phyloP scores from a whole-genome alignment of 2,797 vertebrate genomes.

The Neosalanx taihuensis region DNA sequence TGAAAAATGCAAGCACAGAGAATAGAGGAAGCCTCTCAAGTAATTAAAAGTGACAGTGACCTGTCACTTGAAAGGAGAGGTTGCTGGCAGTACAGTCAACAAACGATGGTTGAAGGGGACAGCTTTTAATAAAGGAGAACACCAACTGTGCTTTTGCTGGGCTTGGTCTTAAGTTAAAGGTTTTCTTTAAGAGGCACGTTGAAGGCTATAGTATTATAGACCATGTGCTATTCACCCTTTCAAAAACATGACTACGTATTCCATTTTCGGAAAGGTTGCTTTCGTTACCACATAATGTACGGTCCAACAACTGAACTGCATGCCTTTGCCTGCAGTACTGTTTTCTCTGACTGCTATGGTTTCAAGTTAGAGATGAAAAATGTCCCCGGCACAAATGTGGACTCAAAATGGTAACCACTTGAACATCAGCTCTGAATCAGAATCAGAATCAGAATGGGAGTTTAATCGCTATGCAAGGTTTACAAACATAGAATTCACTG shows the following conservation, averaged over 20 bases:
- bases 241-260: no score
- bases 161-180: constrained; percentile 9
- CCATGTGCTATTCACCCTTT: no score
- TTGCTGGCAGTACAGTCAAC: constrained; percentile 8
- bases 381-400: background rate
- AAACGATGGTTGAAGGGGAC: background rate
- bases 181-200: background rate
- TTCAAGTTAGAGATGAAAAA: background rate
- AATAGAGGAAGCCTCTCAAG: constrained; percentile 40
- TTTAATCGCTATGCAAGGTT: no score
- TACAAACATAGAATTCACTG: no score
- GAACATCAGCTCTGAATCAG: no score
- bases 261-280: no score
- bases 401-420: no score
- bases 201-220: background rate
- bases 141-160: constrained; percentile 12
- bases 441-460: no score
- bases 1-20: constrained; percentile 33
- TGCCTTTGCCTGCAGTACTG: background rate
- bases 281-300: no score
- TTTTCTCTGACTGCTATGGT: background rate
- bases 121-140: constrained; percentile 9
- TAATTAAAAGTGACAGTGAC: constrained; percentile 53
- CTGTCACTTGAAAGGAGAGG: constrained; percentile 34
- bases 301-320: background rate